Evolutionary conservation across 2,888 invertebrate species (phyloP).

Genomic region (Eupithecia insigniata): DNA sequence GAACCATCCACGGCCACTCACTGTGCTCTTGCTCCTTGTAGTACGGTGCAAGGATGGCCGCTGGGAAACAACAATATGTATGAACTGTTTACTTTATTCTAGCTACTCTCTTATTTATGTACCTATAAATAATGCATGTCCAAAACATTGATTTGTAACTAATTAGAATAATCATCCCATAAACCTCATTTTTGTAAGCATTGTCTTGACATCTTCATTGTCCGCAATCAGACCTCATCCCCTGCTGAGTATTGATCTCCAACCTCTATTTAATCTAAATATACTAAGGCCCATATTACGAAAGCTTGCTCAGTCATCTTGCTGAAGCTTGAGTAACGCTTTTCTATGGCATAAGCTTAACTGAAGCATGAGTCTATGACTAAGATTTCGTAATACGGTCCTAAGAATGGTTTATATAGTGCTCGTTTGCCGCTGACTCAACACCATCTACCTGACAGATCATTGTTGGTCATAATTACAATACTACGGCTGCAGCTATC

Average conservation of each 20-base stretch:
- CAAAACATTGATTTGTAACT: neutral
- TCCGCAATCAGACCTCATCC: neutral
- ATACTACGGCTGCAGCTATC: neutral
- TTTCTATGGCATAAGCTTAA: no score
- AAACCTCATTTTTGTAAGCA: neutral
- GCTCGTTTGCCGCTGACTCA: neutral
- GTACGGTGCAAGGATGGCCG: conserved; percentile 55
- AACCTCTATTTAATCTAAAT: no score
- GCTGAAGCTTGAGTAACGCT: no score
- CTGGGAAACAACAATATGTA: conserved; percentile 44
- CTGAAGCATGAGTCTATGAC: no score
- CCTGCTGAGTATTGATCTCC: neutral
- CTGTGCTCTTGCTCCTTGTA: conserved; percentile 59
- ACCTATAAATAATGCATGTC: neutral
- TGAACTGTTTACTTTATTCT: neutral
- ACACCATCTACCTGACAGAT: neutral
- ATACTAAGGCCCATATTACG: no score
- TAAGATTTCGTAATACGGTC: no score
- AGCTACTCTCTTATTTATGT: neutral
- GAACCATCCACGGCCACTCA: conserved; percentile 60
- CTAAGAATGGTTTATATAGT: neutral
- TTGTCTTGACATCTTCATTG: neutral
- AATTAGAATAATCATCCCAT: no score
- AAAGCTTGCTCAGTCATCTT: no score
- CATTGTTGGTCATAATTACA: neutral